These are phyloP conservation scores for Tortricodes alternella DNA, from an alignment of 2,888 invertebrate species.

Conservation along the genomic window DNA sequence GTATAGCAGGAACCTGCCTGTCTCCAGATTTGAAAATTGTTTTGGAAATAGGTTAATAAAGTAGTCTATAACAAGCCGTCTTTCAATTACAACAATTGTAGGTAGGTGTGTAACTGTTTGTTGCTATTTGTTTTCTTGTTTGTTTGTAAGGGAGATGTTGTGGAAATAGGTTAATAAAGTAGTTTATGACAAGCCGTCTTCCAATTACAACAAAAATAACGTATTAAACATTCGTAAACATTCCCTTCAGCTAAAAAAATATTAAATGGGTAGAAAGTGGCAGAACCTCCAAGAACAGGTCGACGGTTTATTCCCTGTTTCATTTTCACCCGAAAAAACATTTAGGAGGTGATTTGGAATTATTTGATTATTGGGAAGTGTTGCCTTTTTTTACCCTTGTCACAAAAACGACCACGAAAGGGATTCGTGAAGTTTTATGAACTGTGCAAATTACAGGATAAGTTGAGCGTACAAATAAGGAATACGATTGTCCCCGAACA, in stretches of 20 bases:
- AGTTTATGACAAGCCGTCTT: too few relatives aligned
- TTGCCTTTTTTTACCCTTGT: slow-evolving; percentile 54
- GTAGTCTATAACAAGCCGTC: too few relatives aligned
- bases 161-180: too few relatives aligned
- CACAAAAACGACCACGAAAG: slow-evolving; percentile 45
- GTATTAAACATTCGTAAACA: too few relatives aligned
- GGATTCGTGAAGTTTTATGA: slow-evolving; percentile 17
- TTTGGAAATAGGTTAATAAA: too few relatives aligned
- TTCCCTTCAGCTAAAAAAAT: not conserved
- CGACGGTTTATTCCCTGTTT: slow-evolving; percentile 53
- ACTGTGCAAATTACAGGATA: slow-evolving; percentile 16
- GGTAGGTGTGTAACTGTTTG: too few relatives aligned
- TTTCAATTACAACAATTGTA: too few relatives aligned
- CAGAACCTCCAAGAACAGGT: not conserved
- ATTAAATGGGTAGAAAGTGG: not conserved
- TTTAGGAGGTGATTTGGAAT: slow-evolving; percentile 46
- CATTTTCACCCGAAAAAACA: slow-evolving; percentile 45
- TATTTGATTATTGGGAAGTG: slow-evolving; percentile 52
- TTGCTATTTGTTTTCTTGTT: too few relatives aligned
- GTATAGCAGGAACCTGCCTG: too few relatives aligned
- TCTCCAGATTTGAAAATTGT: too few relatives aligned
- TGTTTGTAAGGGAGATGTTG: too few relatives aligned
- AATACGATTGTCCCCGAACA: slow-evolving; percentile 3
- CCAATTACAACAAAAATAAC: too few relatives aligned
- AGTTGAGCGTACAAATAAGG: slow-evolving; percentile 8